Evolutionary conservation across 2,113 vertebrate species (phyloP), one percentile per base, ranked within the genome.

Genomic region (Vanacampus margaritifer): DNA sequence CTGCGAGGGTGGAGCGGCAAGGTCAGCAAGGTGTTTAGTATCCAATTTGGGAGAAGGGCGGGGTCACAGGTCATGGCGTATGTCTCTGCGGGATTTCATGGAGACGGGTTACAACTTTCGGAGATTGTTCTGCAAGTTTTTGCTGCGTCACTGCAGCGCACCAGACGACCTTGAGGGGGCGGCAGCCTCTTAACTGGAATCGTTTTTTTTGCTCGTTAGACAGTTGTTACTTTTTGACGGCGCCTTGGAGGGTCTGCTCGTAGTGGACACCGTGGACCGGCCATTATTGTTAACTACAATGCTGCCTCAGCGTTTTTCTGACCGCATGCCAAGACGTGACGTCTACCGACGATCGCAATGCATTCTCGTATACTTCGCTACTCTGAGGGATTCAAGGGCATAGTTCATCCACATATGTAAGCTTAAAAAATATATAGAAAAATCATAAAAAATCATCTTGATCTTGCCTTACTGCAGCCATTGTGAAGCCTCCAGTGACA

Each of bases 141-240:
- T 57, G 54, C 54, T 32, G 54, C 26, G 6, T 57, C 54, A 57
- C 16, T 16, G 26, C 14, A 32, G 16, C 26, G 17, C 26, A 17
- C 26, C 12, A 9, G 54, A 32, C 26, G 16, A 28, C 54, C 54
- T 57, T 57, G 54, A 32, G 54, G 54, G 54, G 54, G 26, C 14
- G 26, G 13, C 54, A 12, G 16, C 26, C 54, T 57, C 14, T 57
- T 32, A 32, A 57, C 26, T 32, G 54, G 54, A 57, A 57, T 57
- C 14, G 26, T 41, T 41, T 41, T 41, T 41, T 57, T 57, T 14
- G 26, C 54, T 57, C 54, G 16, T 57, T 57, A 54, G 23, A 57
- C 26, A 57, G 14, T 57, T 57, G 54, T 57, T 57, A 57, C 26
- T 57, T 57, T 32, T 35, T 57, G 54, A 57, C 28, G 16, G 26